Percentiles rank a stretch among this genome's conserved stretches.
Evolutionary conservation across 2,113 vertebrate species (phyloP).

Genomic region (Triplophysa rosa): DNA sequence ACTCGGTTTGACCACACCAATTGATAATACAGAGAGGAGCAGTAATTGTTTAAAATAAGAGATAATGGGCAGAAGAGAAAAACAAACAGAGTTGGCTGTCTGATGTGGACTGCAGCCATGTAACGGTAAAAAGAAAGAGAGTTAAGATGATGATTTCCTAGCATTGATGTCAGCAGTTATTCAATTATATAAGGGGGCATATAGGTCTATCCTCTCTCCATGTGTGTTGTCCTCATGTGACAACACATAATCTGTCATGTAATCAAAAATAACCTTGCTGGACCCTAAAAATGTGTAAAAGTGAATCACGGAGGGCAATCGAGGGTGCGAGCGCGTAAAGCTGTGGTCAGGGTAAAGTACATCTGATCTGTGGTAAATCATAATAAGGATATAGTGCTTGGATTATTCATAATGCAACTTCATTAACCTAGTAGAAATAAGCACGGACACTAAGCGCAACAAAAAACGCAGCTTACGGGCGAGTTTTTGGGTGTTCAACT

Average conservation of each 20-base stretch:
- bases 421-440: slow-evolving; percentile 77
- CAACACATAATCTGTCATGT: not conserved
- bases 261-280: slow-evolving; percentile 18
- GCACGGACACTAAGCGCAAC: slow-evolving; percentile 74
- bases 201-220: not conserved
- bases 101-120: not conserved
- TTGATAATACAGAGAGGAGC: not conserved
- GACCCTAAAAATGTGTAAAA: slow-evolving; percentile 24
- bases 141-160: too few relatives aligned
- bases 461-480: slow-evolving; percentile 33
- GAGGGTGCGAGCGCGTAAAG: slow-evolving; percentile 8
- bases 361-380: slow-evolving; percentile 85
- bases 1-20: slow-evolving; percentile 1
- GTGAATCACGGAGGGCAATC: not conserved
- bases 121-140: too few relatives aligned
- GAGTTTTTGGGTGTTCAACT: slow-evolving; percentile 67
- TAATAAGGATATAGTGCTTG: slow-evolving; percentile 74
- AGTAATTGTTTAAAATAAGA: slow-evolving; percentile 21
- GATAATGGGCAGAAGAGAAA: slow-evolving; percentile 16
- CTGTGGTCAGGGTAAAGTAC: slow-evolving; percentile 73
- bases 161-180: too few relatives aligned
- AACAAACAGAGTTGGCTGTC: slow-evolving; percentile 13
- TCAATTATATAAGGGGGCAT: too few relatives aligned
- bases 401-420: slow-evolving; percentile 83
- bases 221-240: not conserved